Evolutionary conservation across 2,797 vertebrate genomes (phyloP).

Genomic region (Xenops minutus): DNA sequence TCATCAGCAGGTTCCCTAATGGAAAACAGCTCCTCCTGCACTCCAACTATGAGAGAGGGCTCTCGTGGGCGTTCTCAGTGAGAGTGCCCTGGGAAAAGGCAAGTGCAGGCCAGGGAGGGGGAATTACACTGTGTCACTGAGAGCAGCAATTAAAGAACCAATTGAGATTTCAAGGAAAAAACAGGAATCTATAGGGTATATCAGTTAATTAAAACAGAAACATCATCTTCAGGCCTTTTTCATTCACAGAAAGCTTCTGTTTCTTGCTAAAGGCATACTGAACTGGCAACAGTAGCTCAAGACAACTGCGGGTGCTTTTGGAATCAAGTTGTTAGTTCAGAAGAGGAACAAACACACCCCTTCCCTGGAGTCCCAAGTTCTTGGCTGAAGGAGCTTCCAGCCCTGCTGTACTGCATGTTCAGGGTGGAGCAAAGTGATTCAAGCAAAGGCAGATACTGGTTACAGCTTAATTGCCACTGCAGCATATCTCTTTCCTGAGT

Average conservation of each 20-base stretch:
- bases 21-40: background rate
- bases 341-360: conserved; percentile 55
- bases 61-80: background rate
- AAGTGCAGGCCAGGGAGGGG: background rate
- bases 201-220: conserved; percentile 60
- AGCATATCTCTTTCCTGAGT: background rate
- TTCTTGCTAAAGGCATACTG: conserved; percentile 22
- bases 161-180: conserved; percentile 38
- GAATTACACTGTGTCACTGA: background rate
- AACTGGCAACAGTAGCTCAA: conserved; percentile 46
- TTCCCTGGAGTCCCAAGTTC: conserved; percentile 65
- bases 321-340: conserved; percentile 52
- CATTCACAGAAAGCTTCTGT: conserved; percentile 26
- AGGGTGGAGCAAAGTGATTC: conserved; percentile 67
- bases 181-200: conserved; percentile 2
- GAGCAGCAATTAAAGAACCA: conserved; percentile 35
- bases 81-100: conserved; percentile 1
- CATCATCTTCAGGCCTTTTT: conserved; percentile 19
- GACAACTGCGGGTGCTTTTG: conserved; percentile 42
- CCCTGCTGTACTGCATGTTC: conserved; percentile 43
- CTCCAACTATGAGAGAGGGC: background rate
- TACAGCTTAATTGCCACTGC: conserved; percentile 31
- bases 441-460: conserved; percentile 56
- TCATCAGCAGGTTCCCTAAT: background rate
- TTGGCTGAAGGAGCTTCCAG: conserved; percentile 53